A percentile compares a stretch with the other conserved stretches of the same genome.
Evolutionary conservation across 2,888 invertebrate species (phyloP).

Genomic region (Ligdia adustata): DNA sequence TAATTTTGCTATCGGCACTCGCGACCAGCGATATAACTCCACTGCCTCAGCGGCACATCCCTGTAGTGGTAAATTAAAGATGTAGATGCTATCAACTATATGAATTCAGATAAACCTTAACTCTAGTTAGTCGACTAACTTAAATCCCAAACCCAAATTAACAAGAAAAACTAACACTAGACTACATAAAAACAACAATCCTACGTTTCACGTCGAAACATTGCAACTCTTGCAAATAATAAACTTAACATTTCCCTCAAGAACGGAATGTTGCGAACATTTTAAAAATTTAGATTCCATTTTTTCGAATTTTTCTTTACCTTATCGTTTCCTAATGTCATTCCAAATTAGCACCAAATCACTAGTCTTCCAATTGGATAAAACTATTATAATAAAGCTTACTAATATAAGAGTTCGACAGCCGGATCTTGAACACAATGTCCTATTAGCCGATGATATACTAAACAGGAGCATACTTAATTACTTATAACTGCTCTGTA

Average conservation of each 20-base stretch:
- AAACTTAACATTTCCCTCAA: constrained; percentile 75
- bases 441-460: too few species aligned
- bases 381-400: constrained; percentile 77
- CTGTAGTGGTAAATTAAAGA: constrained; percentile 79
- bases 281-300: constrained; percentile 35
- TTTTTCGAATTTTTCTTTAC: constrained; percentile 52
- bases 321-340: constrained; percentile 64
- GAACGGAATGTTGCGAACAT: constrained; percentile 78
- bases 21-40: constrained; percentile 42
- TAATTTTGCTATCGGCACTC: constrained; percentile 59
- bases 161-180: constrained; percentile 79
- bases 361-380: constrained; percentile 81
- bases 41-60: constrained; percentile 81
- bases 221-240: constrained; percentile 79
- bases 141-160: constrained; percentile 83
- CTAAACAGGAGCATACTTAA: too few species aligned
- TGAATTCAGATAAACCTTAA: constrained; percentile 82
- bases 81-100: constrained; percentile 74
- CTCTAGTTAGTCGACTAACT: constrained; percentile 77
- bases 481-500: too few species aligned
- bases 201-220: constrained; percentile 68
- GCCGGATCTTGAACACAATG: background rate
- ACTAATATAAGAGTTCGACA: too few species aligned
- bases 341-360: constrained; percentile 82
- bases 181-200: constrained; percentile 80